Percentiles rank a stretch among this genome's conserved stretches.
These are phyloP conservation scores for Metacarcinus magister DNA, from an alignment of 2,888 invertebrate genomes.

Conservation along the genomic window DNA sequence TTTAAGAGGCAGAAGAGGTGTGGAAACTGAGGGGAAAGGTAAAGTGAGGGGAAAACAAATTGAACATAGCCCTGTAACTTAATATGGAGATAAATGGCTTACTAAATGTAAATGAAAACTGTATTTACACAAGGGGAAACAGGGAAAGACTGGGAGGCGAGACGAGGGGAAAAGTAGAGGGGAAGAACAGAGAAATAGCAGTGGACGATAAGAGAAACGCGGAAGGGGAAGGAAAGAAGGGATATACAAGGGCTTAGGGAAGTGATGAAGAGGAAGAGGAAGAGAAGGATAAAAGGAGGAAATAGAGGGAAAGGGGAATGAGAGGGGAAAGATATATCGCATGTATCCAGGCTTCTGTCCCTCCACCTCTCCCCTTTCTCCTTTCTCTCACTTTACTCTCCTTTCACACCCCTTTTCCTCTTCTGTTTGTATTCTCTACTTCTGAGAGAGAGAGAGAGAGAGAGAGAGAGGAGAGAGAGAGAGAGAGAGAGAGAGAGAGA, in stretches of 20 bases:
- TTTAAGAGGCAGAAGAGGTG: not conserved
- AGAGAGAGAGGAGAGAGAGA: conserved; percentile 51
- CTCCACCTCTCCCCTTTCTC: not conserved
- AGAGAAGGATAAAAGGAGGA: not conserved
- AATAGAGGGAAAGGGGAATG: not conserved
- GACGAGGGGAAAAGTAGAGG: not conserved
- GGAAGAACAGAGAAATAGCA: not conserved
- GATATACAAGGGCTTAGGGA: not conserved
- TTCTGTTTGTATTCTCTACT: not conserved
- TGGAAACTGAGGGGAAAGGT: not conserved
- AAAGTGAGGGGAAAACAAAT: not conserved
- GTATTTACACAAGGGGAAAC: conserved; percentile 14
- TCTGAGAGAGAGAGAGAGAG: conserved; percentile 36
- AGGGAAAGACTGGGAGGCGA: not conserved
- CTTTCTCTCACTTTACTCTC: not conserved
- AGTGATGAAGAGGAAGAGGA: not conserved
- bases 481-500: conserved; percentile 15
- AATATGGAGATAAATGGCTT: not conserved
- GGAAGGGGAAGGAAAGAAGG: not conserved
- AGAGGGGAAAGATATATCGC: not conserved
- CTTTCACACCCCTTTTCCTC: not conserved
- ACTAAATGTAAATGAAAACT: not conserved
- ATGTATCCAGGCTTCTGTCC: not conserved
- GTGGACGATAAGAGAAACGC: not conserved
- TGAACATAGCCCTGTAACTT: not conserved